Base-by-base conservation (phyloP, 2,888 invertebrate genomes). In the Rhagonycha fulva region DNA sequence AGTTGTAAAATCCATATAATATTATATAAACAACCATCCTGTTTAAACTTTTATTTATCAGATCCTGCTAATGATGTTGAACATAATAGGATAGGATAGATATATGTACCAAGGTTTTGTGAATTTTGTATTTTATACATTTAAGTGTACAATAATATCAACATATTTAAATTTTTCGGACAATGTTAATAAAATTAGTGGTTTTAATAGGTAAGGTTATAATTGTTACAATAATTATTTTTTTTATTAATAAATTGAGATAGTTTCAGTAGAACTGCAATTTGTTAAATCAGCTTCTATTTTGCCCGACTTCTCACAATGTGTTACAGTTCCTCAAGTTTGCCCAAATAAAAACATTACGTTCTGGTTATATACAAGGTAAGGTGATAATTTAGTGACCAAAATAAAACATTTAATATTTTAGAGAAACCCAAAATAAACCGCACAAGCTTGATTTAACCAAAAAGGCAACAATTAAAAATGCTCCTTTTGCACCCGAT, bases 321-420 rank as follows among this genome's bases (percentile, higher is more conserved):
- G 75, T n/a, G 14, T 73, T n/a, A 76, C 61, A 1, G 75, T 76
- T 10, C 66, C 72, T 9, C 62, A 78, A 69, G 30, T 69, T 79
- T 93, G 93, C 83, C 92, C 93, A 0, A 91, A 92, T 82, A 81
- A 86, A 81, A 91, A 92, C 82, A 86, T 93, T 1, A 90, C 91
- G 9, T 93, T 91, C 84, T 92, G 91, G 90, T 84, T 93, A 0
- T 92, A 92, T 80, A 91, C 90, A 7, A 90, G 89, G 92, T 92
- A 86, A 87, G 85, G 80, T 86, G 86, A 14, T 74, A 24, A 76
- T 28, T 14, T 71, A 24, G 0, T 9, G n/a, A 2, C 14, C 3
- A 23, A 19, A 19, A 62, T 14, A 12, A 14, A 24, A 10, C 12
- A 72, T 9, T 23, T 24, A 61, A 61, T 14, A n/a, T 74, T 76